A percentile compares a stretch with the other conserved stretches of the same genome.
phyloP scores from a whole-genome alignment of 2,797 vertebrate genomes.

The Ispidina lecontei region DNA sequence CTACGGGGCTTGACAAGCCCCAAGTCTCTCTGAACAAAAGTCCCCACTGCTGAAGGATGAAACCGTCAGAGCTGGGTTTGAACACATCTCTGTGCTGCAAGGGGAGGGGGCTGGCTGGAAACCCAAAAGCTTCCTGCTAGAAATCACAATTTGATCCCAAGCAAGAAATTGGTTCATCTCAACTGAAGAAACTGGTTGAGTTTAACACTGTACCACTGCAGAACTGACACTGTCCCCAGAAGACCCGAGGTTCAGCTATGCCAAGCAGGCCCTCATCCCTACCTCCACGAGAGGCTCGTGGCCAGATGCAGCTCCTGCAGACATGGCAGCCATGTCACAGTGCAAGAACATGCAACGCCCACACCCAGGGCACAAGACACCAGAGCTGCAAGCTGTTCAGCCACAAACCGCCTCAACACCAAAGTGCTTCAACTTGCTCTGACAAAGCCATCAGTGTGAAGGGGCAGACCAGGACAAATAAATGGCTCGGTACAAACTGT shows the following conservation, averaged over 20 bases:
- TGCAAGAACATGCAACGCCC: neutral
- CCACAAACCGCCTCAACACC: neutral
- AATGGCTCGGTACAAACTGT: neutral
- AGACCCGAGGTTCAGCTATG: accelerated
- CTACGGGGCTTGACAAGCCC: neutral
- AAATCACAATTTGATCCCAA: neutral
- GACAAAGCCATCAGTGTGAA: neutral
- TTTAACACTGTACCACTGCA: accelerated
- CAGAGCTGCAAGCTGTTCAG: neutral
- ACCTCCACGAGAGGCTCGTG: neutral
- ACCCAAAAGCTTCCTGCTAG: neutral
- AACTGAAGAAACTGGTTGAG: neutral
- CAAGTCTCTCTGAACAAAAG: neutral
- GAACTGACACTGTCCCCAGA: neutral
- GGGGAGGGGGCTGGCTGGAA: neutral
- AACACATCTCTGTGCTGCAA: neutral
- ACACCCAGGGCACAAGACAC: neutral
- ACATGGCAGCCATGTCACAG: neutral
- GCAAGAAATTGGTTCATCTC: neutral
- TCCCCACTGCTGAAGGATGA: neutral
- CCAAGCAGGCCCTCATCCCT: neutral
- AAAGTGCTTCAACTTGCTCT: neutral
- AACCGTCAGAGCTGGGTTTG: neutral
- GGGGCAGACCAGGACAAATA: neutral
- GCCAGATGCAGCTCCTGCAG: neutral